Base-by-base conservation (phyloP, 2,113 vertebrate species). In the Pangasianodon hypophthalmus region DNA sequence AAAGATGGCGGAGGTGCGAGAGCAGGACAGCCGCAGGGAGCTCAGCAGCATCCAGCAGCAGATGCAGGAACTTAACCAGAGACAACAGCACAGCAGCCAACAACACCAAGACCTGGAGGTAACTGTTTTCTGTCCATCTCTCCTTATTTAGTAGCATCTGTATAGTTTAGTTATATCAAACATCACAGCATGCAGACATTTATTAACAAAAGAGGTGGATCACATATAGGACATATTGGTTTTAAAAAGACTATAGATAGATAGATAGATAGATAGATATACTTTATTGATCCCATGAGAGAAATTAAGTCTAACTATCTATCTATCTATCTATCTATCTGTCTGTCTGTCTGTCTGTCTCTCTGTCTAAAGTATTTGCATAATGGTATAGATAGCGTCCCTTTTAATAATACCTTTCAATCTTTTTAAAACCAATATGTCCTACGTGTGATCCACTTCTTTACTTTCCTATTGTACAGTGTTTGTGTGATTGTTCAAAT, bases 21-120 rank as follows among this genome's bases (percentile, higher is more conserved):
- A 94, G 85, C 84, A 87, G 91, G 94, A 94, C 37, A 86, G 87
- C 6, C 89, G 92, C 54, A 73, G 69, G 90, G 92, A 95, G 87
- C 94, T 95, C 16, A 80, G 88, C 21, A 50, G 6, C 9, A 90
- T 93, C 32, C 92, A 87, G 48, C 91, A 91, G 71, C 91, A 91
- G 85, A 92, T 95, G 29, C 85, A 88, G 18, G 92, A 94, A 67
- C 91, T 94, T 0, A 85, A 87, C 37, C 79, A 92, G 91, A 91
- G 85, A n/a, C 90, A 94, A 52, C 92, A 90, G 82, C 67, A 92
- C 58, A 54, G 90, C 83, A 92, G 84, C 44, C 90, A 93, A 50
- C 93, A 85, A 60, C 94, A 90, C 50, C 92, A 93, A 62, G 94
- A 95, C 77, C 88, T 92, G n/a, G 91, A 95, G 94, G 95, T 94